Percentiles rank a stretch among this genome's conserved stretches.
These are phyloP conservation scores for Anhinga rufa DNA, from an alignment of 2,113 vertebrate species.

Conservation along the genomic window DNA sequence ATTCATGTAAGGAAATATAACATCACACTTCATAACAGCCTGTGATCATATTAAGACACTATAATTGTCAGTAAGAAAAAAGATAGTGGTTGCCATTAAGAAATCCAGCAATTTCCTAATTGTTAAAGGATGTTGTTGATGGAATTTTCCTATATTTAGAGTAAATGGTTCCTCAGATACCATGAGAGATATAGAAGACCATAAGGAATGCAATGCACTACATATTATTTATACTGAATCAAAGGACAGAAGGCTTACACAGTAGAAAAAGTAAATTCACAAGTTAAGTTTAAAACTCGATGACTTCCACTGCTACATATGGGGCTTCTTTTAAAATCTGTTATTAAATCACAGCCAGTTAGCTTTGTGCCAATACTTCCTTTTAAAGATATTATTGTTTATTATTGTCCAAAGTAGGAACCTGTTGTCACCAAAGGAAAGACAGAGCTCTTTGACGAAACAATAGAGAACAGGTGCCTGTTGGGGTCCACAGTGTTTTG, in stretches of 20 bases:
- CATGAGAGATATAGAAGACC: not conserved
- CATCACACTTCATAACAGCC: not conserved
- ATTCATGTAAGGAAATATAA: not conserved
- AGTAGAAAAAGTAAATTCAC: not conserved
- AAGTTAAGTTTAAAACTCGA: not conserved
- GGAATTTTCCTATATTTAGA: not conserved
- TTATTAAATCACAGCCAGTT: not conserved
- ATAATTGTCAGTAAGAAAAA: not conserved
- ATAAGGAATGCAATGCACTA: not conserved
- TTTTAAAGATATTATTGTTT: not conserved
- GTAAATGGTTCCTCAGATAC: not conserved
- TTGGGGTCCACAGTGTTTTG: not conserved
- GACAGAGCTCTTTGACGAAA: not conserved
- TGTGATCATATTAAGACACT: not conserved
- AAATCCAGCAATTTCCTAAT: not conserved
- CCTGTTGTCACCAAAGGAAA: not conserved
- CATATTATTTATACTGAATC: not conserved
- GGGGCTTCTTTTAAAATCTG: not conserved
- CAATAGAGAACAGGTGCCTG: not conserved
- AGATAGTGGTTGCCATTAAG: not conserved
- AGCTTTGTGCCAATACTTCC: not conserved
- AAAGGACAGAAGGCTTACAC: not conserved
- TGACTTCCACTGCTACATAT: not conserved
- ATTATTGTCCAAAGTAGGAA: not conserved
- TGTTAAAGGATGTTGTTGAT: not conserved